phyloP scores from a whole-genome alignment of 2,888 invertebrate genomes.

The Homarus gammarus region DNA sequence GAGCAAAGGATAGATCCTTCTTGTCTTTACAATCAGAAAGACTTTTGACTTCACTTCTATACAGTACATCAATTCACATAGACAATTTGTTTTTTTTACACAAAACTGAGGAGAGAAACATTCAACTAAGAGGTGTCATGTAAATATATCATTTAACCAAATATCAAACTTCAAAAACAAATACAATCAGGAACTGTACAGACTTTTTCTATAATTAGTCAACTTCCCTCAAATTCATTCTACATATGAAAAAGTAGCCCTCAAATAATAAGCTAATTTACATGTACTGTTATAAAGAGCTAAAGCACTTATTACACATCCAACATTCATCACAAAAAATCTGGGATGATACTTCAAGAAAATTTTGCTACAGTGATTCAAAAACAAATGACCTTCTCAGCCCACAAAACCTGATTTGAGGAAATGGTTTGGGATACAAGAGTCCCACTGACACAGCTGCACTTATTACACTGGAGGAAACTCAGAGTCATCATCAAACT shows the following conservation, averaged over 20 bases:
- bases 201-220: too few species aligned
- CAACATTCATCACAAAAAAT: not conserved
- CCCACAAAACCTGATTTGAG: not conserved
- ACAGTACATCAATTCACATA: not conserved
- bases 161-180: not conserved
- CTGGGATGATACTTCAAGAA: not conserved
- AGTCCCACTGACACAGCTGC: not conserved
- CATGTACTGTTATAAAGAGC: not conserved
- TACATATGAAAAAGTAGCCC: not conserved
- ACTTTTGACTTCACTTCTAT: too few species aligned
- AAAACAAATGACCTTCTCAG: not conserved
- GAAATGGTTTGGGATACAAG: not conserved
- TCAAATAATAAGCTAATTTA: not conserved
- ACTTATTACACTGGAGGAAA: slow-evolving; percentile 84
- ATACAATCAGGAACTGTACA: not conserved
- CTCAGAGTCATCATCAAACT: slow-evolving; percentile 89
- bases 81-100: not conserved
- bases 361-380: not conserved
- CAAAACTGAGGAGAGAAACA: not conserved
- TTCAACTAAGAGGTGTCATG: not conserved
- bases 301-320: not conserved
- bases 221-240: not conserved
- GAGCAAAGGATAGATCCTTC: not conserved
- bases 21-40: not conserved
- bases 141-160: too few species aligned